Evolutionary conservation across 2,113 vertebrate species (phyloP).

Genomic region (Menidia beryllina): DNA sequence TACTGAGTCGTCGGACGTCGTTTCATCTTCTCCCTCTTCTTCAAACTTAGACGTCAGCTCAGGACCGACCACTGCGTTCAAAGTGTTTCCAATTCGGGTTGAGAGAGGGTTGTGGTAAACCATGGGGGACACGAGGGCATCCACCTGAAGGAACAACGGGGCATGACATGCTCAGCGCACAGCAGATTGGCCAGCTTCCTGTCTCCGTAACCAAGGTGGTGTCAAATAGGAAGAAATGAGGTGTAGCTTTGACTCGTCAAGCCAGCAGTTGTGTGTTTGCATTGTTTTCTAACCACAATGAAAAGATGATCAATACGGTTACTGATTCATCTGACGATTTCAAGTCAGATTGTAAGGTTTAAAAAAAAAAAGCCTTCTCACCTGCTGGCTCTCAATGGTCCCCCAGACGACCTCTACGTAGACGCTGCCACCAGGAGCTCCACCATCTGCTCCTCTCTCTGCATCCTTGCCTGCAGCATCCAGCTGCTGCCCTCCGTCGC

Average conservation of each 20-base stretch:
- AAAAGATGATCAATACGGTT: too few relatives aligned
- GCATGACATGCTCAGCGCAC: too few relatives aligned
- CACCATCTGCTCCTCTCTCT: slow-evolving; percentile 5
- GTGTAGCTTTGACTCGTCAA: too few relatives aligned
- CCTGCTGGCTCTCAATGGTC: slow-evolving; percentile 64
- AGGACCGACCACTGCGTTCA: slow-evolving; percentile 14
- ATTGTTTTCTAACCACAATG: too few relatives aligned
- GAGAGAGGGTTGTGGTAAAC: slow-evolving; percentile 26
- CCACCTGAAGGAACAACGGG: slow-evolving; percentile 32
- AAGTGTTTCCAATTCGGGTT: slow-evolving; percentile 46
- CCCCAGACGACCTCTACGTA: slow-evolving; percentile 56
- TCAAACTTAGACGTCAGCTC: slow-evolving; percentile 33
- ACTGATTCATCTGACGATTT: too few relatives aligned
- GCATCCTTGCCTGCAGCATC: slow-evolving; percentile 4
- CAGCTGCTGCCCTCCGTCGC: too few relatives aligned
- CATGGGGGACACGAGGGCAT: slow-evolving; percentile 70
- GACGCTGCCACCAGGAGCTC: slow-evolving; percentile 7
- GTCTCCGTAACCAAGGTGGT: too few relatives aligned
- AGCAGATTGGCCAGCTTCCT: too few relatives aligned
- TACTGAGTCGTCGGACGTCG: slow-evolving; percentile 27
- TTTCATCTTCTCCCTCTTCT: background rate
- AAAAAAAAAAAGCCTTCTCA: slow-evolving; percentile 10
- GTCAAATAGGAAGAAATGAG: too few relatives aligned
- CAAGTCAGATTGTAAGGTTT: background rate
- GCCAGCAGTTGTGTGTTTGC: too few relatives aligned